Evolutionary conservation across 2,797 vertebrate genomes (phyloP), one percentile per base, ranked within the genome.

Genomic region (Alectoris magna): DNA sequence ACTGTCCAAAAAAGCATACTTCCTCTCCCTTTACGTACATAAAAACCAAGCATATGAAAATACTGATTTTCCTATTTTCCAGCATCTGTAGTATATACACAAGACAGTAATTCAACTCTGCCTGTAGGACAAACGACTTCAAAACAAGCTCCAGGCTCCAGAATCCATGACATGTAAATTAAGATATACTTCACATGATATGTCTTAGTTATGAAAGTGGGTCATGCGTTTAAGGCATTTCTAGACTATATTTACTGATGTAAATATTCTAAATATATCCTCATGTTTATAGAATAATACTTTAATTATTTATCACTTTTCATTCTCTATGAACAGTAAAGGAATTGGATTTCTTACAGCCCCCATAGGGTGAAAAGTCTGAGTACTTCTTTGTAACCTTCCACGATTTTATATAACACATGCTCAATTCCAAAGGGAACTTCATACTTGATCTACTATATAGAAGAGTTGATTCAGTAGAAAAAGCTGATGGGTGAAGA

Each of bases 131-230:
- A 92, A 91, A 63, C 55, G 21, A 79, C 64, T 88, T 29, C 55
- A 55, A 88, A 91, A 84, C 44, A 78, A 88, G 79, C 89, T 91
- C 75, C 43, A 89, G 84, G 67, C 87, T 73, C 59, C 59, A 79
- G 73, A 93, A 89, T 48, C 79, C 67, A 86, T 46, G 56, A 60
- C 82, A 81, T 73, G 73, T 81, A 95, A 95, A 93, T 95, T 88
- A 92, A 95, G 53, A 95, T 36, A 76, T 31, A 95, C 34, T 86
- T 85, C 82, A 56, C 38, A 67, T 83, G 90, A 80, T 48, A 10
- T 59, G 89, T 91, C 69, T 80, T 71, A 71, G 67, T 78, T 84
- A 31, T 91, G 70, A 94, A 95, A 95, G 82, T 91, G 95, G 92
- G 94, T 92, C 89, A 95, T 21, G 48, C 29, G 72, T 86, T 89